These are phyloP conservation scores for Drosophila ohnishii DNA, from an alignment of 1,140 invertebrate species.

Conservation along the genomic window DNA sequence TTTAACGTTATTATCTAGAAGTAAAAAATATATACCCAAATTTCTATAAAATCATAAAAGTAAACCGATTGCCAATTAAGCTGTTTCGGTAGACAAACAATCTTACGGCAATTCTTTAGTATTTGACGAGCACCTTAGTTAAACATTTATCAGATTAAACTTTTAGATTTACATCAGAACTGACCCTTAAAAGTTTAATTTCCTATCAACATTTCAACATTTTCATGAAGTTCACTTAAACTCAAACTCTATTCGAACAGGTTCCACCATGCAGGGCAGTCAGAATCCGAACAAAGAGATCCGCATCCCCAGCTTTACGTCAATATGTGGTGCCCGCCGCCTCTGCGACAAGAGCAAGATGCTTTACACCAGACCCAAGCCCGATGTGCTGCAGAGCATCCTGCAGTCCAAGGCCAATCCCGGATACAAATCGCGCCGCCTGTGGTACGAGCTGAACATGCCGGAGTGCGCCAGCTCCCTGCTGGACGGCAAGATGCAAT, in stretches of 20 bases:
- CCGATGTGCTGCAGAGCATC: conserved; percentile 72
- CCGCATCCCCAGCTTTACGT: conserved; percentile 61
- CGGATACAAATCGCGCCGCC: conserved; percentile 71
- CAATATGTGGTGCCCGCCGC: conserved; percentile 56
- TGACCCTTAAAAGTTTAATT: neutral
- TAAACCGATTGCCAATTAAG: neutral
- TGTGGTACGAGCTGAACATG: conserved; percentile 82
- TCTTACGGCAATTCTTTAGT: neutral
- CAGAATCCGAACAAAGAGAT: conserved; percentile 61
- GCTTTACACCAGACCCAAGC: conserved; percentile 74
- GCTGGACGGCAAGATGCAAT: conserved; percentile 72
- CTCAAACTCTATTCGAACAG: neutral
- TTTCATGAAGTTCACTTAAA: neutral
- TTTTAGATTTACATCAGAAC: conserved; percentile 1
- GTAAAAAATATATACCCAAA: no score
- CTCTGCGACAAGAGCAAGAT: conserved; percentile 69
- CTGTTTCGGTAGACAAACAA: neutral
- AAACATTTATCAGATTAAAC: neutral
- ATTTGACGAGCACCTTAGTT: neutral
- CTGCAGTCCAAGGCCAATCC: conserved; percentile 77
- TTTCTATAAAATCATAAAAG: neutral
- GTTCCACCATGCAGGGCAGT: conserved; percentile 45
- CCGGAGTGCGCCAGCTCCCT: conserved; percentile 74
- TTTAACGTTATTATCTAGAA: neutral
- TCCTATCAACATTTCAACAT: neutral